phyloP scores from a whole-genome alignment of 2,797 vertebrate genomes.

The Arctocebus calabarensis region DNA sequence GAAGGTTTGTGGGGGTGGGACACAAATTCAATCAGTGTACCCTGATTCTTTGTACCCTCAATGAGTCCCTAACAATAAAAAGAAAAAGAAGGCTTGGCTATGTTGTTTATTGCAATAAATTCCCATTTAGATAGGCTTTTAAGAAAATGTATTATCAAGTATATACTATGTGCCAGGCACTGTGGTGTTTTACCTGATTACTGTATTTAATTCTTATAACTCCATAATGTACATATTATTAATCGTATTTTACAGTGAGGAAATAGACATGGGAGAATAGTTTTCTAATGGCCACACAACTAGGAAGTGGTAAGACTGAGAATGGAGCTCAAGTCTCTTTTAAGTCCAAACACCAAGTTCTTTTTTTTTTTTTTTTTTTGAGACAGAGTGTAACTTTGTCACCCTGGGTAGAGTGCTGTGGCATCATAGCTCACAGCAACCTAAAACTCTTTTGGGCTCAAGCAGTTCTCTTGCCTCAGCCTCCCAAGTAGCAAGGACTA shows the following conservation, averaged over 20 bases:
- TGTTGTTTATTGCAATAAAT: neutral
- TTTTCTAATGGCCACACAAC: neutral
- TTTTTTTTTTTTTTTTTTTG: neutral
- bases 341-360: neutral
- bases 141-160: constrained; percentile 19
- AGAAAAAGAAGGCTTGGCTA: neutral
- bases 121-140: constrained; percentile 38
- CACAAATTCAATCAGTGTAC: no score
- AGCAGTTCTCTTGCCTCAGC: no score
- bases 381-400: no score
- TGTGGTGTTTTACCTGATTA: neutral
- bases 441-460: no score
- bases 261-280: constrained; percentile 29
- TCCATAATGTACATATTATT: neutral
- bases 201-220: constrained; percentile 43
- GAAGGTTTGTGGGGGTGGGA: neutral
- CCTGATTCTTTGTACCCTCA: no score
- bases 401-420: no score
- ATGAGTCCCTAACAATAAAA: no score
- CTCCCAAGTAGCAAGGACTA: no score
- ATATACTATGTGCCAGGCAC: neutral
- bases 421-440: no score
- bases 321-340: neutral
- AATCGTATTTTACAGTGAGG: neutral
- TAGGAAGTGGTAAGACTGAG: neutral